Base-by-base conservation (phyloP, 2,888 invertebrate genomes). In the Malachius bipustulatus region DNA sequence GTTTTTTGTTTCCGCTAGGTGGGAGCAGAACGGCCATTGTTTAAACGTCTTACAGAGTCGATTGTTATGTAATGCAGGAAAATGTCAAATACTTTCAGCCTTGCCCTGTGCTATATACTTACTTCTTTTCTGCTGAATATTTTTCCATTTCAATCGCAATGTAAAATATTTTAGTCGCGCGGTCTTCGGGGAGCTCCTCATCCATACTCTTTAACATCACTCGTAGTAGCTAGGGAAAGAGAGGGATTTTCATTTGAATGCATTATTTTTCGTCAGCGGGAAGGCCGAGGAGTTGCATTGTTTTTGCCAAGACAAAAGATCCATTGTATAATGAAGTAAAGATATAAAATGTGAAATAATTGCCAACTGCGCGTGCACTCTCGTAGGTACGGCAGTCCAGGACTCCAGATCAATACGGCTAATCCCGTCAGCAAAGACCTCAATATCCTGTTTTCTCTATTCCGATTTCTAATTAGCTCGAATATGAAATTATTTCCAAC, bases 1-100 rank as follows among this genome's bases (percentile, higher is more conserved):
- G 54, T 57, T 56, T 57, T 57, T 57, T 57, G 55, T 56, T 57
- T 57, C 54, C 56, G 52, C 51, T 54, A 55, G 53, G 55, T 55
- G 52, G 54, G 50, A 52, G 53, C 47, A 49, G 56, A 57, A 55
- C 51, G 53, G 54, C 52, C 49, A 58, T 58, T 58, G 57, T 57
- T 55, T 57, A 56, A 56, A 54, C 50, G 55, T 56, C 56, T 56
- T 56, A 55, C 50, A 51, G 48, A 50, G 52, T 55, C 54, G 54
- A 56, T 55, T 55, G 51, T 56, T 52, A 52, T 54, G 54, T 56
- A 52, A 55, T 52, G 50, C 51, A 50, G 52, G 54, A 46, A 50
- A 54, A 54, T 51, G 54, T 54, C 52, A 52, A 54, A 51, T 48
- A 47, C 47, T 51, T 45, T 44, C 44, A 45, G 49, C 47, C 49